These are phyloP conservation scores for Erynnis tages DNA, from an alignment of 2,888 invertebrate species.

Conservation along the genomic window DNA sequence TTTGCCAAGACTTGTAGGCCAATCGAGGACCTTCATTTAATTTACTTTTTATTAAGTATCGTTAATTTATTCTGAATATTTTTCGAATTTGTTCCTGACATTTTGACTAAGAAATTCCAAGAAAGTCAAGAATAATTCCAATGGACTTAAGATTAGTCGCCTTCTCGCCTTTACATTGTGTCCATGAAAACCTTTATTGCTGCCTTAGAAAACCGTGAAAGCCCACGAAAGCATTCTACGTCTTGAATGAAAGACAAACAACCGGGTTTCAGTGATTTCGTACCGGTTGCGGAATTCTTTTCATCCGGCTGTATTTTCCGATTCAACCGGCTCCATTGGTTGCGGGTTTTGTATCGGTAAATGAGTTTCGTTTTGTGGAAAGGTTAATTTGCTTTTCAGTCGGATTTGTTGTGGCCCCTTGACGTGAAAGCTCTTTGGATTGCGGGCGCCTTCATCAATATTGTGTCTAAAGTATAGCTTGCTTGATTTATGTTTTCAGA, in stretches of 20 bases:
- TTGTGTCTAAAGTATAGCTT: slow-evolving; percentile 30
- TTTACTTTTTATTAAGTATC: too few species aligned
- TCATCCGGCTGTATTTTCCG: slow-evolving; percentile 64
- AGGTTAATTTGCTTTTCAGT: slow-evolving; percentile 72
- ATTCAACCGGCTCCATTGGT: slow-evolving; percentile 62
- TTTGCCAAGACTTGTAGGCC: too few species aligned
- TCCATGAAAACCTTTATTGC: slow-evolving; percentile 80
- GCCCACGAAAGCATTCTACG: slow-evolving; percentile 80
- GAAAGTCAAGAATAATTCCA: too few species aligned
- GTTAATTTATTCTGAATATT: too few species aligned
- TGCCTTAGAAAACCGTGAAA: slow-evolving; percentile 78
- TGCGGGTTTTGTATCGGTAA: slow-evolving; percentile 73
- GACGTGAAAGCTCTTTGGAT: slow-evolving; percentile 43
- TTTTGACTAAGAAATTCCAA: too few species aligned
- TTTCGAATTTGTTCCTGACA: too few species aligned
- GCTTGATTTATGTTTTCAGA: slow-evolving; percentile 9
- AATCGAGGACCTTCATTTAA: too few species aligned
- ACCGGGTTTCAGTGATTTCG: slow-evolving; percentile 54
- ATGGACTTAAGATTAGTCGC: too few species aligned
- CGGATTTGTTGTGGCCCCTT: slow-evolving; percentile 49
- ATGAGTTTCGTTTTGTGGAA: slow-evolving; percentile 68
- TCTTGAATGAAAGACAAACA: slow-evolving; percentile 70
- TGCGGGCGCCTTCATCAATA: slow-evolving; percentile 38
- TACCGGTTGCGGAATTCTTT: slow-evolving; percentile 60
- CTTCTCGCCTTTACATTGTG: slow-evolving; percentile 77